phyloP scores from a whole-genome alignment of 2,888 invertebrate species.

The Bombylius discolor region DNA sequence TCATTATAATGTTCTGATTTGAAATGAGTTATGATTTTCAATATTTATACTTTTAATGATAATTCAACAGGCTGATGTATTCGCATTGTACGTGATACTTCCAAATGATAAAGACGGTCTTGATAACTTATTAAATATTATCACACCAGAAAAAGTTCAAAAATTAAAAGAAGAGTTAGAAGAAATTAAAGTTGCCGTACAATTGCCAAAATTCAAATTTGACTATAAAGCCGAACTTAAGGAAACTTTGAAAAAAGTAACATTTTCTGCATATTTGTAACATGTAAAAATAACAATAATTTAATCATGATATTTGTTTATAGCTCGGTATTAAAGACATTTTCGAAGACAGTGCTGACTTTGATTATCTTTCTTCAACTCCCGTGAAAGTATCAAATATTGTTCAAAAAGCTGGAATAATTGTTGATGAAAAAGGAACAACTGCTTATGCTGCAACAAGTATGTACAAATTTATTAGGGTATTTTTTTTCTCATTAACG shows the following conservation, averaged over 20 bases:
- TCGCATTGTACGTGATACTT: conserved; percentile 60
- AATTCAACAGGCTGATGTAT: conserved; percentile 50
- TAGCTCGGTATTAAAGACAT: no score
- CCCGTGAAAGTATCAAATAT: conserved; percentile 35
- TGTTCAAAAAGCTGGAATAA: conserved; percentile 61
- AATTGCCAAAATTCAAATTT: conserved; percentile 62
- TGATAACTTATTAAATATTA: conserved; percentile 41
- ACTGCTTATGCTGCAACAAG: conserved; percentile 52
- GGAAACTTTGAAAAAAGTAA: no score
- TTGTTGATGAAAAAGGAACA: conserved; percentile 63
- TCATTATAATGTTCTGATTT: no score
- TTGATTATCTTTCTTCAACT: no score
- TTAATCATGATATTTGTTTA: no score
- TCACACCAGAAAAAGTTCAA: conserved; percentile 44
- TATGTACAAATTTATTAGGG: conserved; percentile 14
- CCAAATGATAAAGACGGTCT: conserved; percentile 53
- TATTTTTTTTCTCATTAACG: no score
- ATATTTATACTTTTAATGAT: not conserved
- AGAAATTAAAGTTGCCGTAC: conserved; percentile 46
- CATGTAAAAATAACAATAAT: no score
- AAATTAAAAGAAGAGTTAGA: conserved; percentile 46
- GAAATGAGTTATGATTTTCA: conserved; percentile 11
- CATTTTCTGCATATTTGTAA: no score
- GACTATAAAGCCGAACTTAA: conserved; percentile 26
- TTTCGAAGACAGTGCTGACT: no score